Percentiles rank a stretch among this genome's conserved stretches.
These are phyloP conservation scores for Hololepta plana DNA, from an alignment of 2,888 invertebrate genomes.

Conservation along the genomic window DNA sequence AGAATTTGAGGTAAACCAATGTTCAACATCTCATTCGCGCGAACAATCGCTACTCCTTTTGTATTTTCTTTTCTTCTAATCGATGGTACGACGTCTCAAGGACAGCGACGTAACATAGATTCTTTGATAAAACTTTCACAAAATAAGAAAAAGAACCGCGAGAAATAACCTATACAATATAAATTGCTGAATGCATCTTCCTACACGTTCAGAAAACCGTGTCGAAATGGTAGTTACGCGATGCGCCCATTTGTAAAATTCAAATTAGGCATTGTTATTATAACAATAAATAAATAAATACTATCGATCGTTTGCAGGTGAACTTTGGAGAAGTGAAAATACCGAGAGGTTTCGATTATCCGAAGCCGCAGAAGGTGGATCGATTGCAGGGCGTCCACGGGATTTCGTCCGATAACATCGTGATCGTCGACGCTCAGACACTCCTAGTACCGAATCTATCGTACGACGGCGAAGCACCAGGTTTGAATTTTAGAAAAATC, in stretches of 20 bases:
- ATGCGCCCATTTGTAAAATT: no score
- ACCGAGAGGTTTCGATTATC: slow-evolving; percentile 59
- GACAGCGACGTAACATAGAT: no score
- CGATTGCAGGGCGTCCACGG: slow-evolving; percentile 64
- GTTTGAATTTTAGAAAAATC: slow-evolving; percentile 29
- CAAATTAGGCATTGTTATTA: no score
- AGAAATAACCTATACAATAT: no score
- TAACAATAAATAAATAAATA: not conserved
- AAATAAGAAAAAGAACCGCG: no score
- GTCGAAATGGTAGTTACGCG: no score
- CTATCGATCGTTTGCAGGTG: slow-evolving; percentile 36
- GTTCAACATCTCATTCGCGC: no score
- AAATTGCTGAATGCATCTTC: no score
- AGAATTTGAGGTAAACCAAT: slow-evolving; percentile 56
- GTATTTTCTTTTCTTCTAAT: not conserved
- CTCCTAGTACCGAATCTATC: slow-evolving; percentile 77
- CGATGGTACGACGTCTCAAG: not conserved
- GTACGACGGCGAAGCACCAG: slow-evolving; percentile 85
- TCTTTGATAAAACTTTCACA: no score
- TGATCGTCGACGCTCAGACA: slow-evolving; percentile 85
- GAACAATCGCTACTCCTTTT: no score
- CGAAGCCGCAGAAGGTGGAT: slow-evolving; percentile 65
- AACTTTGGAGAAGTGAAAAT: slow-evolving; percentile 81
- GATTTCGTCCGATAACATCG: slow-evolving; percentile 69
- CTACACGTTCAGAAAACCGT: no score